These are phyloP conservation scores for Halocynthia aurantium DNA, from an alignment of 23 tunicate genomes.

Conservation along the genomic window DNA sequence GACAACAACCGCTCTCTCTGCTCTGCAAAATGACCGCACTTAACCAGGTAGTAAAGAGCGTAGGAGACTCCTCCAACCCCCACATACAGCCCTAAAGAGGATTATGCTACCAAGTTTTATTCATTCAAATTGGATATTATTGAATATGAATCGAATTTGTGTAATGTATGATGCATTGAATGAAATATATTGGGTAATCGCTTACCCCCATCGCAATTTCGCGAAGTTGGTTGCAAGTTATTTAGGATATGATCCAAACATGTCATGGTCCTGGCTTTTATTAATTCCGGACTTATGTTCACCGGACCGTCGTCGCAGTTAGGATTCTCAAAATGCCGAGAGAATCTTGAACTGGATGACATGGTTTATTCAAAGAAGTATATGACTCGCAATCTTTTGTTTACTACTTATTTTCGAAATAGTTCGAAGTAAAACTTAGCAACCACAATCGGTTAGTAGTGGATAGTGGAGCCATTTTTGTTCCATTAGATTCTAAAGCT, in stretches of 20 bases:
- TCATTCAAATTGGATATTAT: not conserved
- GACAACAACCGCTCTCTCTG: conserved; percentile 9
- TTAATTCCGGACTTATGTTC: conserved; percentile 9
- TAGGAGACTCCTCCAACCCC: conserved; percentile 52
- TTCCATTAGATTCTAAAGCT: too few relatives aligned
- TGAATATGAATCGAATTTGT: too few relatives aligned
- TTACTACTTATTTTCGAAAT: too few relatives aligned
- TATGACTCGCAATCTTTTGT: too few relatives aligned
- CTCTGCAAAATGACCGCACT: conserved; percentile 25
- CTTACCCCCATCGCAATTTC: conserved; percentile 42
- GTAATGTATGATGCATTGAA: too few relatives aligned
- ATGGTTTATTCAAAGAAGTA: not conserved
- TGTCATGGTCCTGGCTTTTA: conserved; percentile 16
- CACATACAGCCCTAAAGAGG: conserved; percentile 37
- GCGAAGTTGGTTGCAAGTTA: conserved; percentile 5
- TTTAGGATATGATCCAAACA: conserved; percentile 20
- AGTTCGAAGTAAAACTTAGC: too few relatives aligned
- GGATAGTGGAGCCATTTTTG: too few relatives aligned
- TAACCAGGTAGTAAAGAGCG: conserved; percentile 35
- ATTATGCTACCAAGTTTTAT: not conserved
- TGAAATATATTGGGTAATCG: not conserved
- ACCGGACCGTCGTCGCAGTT: conserved; percentile 10
- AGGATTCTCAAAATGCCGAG: conserved; percentile 27
- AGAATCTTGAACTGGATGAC: not conserved
- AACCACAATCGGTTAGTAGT: too few relatives aligned